Evolutionary conservation across 2,888 invertebrate species (phyloP).

Genomic region (Lasioglossum villosulum): DNA sequence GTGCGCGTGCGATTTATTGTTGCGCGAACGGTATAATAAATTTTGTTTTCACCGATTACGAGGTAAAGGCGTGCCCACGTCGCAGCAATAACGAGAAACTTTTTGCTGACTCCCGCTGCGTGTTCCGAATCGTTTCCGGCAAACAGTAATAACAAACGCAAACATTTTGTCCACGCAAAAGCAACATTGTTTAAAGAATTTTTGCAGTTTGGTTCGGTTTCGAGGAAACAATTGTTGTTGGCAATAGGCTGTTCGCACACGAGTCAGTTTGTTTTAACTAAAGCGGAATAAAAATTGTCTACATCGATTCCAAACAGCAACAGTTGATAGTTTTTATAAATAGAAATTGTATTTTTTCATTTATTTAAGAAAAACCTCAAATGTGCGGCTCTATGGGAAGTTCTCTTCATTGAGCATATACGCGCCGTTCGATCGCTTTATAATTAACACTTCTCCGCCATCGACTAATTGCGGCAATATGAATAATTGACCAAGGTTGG

Average conservation of each 20-base stretch:
- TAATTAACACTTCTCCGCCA: neutral
- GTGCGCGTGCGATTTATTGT: neutral
- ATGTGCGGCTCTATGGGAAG: rapidly evolving
- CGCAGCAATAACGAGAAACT: neutral
- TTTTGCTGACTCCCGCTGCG: neutral
- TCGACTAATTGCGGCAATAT: conserved; percentile 8
- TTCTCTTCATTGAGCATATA: rapidly evolving
- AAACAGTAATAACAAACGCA: neutral
- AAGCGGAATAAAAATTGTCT: neutral
- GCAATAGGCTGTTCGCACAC: neutral
- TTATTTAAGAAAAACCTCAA: neutral
- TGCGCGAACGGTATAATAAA: neutral
- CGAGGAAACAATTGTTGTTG: neutral
- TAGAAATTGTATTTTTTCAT: neutral
- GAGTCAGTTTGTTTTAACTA: neutral
- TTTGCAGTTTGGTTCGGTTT: neutral
- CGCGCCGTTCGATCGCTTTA: neutral
- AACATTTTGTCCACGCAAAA: neutral
- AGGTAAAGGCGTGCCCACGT: neutral
- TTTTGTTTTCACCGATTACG: neutral
- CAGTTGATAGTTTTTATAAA: too few relatives aligned
- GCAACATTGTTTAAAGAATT: neutral
- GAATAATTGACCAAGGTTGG: neutral
- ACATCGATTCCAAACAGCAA: too few relatives aligned
- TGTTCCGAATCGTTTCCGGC: neutral